Base-by-base conservation (phyloP, 2,888 invertebrate species). In the Tetragonisca angustula region DNA sequence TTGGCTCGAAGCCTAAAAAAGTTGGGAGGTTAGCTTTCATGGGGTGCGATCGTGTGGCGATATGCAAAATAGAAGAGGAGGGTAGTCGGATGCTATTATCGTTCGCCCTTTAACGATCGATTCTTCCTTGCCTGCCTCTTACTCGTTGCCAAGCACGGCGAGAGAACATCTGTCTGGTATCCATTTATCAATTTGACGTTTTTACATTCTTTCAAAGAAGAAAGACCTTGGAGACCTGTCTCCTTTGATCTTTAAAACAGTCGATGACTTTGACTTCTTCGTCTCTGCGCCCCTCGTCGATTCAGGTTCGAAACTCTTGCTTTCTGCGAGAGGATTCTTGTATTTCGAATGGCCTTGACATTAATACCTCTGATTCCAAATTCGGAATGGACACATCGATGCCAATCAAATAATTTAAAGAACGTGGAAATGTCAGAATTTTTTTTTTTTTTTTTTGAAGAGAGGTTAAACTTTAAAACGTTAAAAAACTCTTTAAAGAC, bases 11-110 rank as follows among this genome's bases (percentile, higher is more conserved):
- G 36, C 36, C 50, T 21, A 6, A 27, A 27, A 49, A 43, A 52
- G 15, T 52, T 62, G 59, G 21, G 61, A 15, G 36, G 50, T 19
- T n/a, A 24, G 70, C 27, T 69, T 32, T 59, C 43, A 36, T 19
- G 43, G 43, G 76, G 52, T 24, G 70, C 32, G 76, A 76, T 76
- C 69, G 52, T n/a, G 70, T 36, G 62, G 50, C 36, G 76, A 76
- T 70, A 76, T 70, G 76, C 71, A 76, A 70, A 69, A 36, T 24
- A 68, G 67, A 27, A 6, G 15, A 49, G 9, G 17, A 27, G 68
- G 67, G 68, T 56, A 49, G 27, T 17, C 6, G 67, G 49, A 11
- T n/a, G 67, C 27, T 50, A 59, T 59, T 76, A 76, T 56, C 56
- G 27, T 27, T 43, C 19, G 59, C 65, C 83, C 70, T 69, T 76